phyloP scores from a whole-genome alignment of 2,113 vertebrate species.

The Poecile atricapillus region DNA sequence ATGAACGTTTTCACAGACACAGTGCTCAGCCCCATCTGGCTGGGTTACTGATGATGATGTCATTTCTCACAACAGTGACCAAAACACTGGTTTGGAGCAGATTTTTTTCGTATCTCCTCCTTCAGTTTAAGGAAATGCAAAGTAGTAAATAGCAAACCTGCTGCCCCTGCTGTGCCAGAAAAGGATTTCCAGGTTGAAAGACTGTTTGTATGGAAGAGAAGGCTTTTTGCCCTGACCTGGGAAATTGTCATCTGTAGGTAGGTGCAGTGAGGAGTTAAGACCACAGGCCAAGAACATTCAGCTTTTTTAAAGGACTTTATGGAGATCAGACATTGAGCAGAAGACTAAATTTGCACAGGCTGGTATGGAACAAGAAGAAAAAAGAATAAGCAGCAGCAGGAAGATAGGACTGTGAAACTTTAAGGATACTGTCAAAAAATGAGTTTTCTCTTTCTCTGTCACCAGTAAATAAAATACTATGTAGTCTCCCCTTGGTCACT shows the following conservation, averaged over 20 bases:
- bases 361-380: background rate
- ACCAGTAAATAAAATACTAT: background rate
- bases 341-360: background rate
- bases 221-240: background rate
- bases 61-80: background rate
- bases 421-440: background rate
- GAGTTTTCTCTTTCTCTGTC: background rate
- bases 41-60: background rate
- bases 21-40: background rate
- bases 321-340: background rate
- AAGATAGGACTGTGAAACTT: background rate
- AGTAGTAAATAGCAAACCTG: background rate
- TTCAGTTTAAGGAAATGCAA: background rate
- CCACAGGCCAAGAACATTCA: background rate
- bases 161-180: background rate
- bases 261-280: background rate
- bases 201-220: background rate
- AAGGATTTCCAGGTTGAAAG: background rate
- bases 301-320: background rate
- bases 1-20: conserved; percentile 17
- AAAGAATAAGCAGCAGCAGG: background rate
- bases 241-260: background rate
- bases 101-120: background rate
- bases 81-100: background rate
- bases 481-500: background rate